Percentiles rank a stretch among this genome's conserved stretches.
Conservation (phyloP, 2,113 vertebrate genomes). For the Mus pahari region DNA sequence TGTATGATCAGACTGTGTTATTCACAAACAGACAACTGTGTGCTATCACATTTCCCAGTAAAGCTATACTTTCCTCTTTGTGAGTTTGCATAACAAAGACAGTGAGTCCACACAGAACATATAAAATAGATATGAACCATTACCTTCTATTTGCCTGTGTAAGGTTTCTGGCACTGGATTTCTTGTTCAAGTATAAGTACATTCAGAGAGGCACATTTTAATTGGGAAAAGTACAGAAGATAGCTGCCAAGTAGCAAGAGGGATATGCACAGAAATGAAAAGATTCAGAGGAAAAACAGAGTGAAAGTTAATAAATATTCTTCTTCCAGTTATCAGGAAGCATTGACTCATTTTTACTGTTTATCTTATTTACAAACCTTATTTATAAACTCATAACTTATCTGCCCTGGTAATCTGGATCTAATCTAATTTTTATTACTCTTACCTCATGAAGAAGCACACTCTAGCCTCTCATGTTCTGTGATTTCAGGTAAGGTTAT, state of each 20-base stretch:
- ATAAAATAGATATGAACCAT: not conserved
- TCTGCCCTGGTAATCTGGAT: not conserved
- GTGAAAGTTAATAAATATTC: not conserved
- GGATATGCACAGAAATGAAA: not conserved
- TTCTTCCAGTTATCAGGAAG: not conserved
- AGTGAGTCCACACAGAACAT: not conserved
- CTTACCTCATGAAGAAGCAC: not conserved
- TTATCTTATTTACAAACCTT: not conserved
- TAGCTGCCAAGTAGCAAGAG: not conserved
- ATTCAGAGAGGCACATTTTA: not conserved
- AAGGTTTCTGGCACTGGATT: not conserved
- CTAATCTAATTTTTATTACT: not conserved
- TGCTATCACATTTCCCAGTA: not conserved
- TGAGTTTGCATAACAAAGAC: conserved; percentile 1
- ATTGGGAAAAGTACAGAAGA: not conserved
- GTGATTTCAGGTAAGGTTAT: not conserved
- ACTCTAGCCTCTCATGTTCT: not conserved
- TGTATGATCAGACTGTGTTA: not conserved
- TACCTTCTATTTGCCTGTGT: not conserved
- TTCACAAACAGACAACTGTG: not conserved
- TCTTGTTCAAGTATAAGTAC: not conserved
- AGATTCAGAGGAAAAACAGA: not conserved
- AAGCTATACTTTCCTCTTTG: not conserved
- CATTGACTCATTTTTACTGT: not conserved
- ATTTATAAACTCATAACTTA: not conserved